A percentile compares a stretch with the other conserved stretches of the same genome.
These are phyloP conservation scores for Idaea aversata DNA, from an alignment of 2,888 invertebrate species.

Conservation along the genomic window DNA sequence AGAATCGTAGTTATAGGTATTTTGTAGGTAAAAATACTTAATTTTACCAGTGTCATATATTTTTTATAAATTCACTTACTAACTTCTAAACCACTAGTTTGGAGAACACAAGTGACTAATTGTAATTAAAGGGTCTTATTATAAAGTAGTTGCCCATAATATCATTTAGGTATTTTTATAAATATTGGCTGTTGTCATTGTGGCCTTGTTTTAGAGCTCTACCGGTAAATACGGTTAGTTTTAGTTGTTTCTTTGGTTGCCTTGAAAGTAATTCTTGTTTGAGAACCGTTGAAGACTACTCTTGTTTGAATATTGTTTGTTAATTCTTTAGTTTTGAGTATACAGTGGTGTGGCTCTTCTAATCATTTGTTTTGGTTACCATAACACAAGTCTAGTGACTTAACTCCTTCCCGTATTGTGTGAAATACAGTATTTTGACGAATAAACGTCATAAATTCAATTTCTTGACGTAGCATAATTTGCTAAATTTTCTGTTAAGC, in stretches of 20 bases:
- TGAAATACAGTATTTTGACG: no score
- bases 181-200: conserved; percentile 27
- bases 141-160: not conserved
- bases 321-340: no score
- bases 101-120: not conserved
- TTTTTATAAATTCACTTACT: not conserved
- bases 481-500: no score
- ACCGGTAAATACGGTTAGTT: not conserved
- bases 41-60: not conserved
- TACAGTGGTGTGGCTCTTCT: no score
- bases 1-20: conserved; percentile 14
- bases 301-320: no score
- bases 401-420: no score
- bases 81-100: not conserved
- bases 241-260: not conserved
- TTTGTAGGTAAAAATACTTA: not conserved
- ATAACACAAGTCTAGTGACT: no score
- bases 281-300: not conserved
- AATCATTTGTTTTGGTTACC: no score
- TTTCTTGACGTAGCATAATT: no score
- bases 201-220: conserved; percentile 6
- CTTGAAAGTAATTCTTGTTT: not conserved
- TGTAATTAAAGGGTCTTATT: not conserved
- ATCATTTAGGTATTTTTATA: conserved; percentile 1
- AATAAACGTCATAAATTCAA: no score